Percentiles rank a stretch among this genome's conserved stretches.
Evolutionary conservation across 1,140 invertebrate genomes (phyloP).

Genomic region (Musca vetustissima): DNA sequence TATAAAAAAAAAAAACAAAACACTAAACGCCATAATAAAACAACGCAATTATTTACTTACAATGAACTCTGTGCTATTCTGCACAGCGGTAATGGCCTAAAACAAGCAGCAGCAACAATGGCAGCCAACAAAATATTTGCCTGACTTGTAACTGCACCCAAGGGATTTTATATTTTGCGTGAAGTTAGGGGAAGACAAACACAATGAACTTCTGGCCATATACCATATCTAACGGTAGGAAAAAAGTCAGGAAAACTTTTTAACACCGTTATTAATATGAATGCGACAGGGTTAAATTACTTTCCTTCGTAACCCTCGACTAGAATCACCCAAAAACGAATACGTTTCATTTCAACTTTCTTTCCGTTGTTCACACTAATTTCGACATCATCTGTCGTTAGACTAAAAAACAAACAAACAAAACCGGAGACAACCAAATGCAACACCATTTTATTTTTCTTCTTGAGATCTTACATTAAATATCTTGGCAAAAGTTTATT

Average conservation of each 20-base stretch:
- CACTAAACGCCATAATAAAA: neutral
- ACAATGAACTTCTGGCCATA: neutral
- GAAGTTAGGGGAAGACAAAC: neutral
- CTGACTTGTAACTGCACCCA: constrained; percentile 16
- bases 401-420: neutral
- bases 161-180: neutral
- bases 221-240: neutral
- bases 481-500: constrained; percentile 13
- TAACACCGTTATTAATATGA: constrained; percentile 21
- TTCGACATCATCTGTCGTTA: no score
- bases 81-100: neutral
- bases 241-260: constrained; percentile 12
- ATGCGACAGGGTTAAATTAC: constrained; percentile 15
- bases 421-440: neutral
- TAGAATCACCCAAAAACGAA: no score
- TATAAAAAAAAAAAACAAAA: no score
- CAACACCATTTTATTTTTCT: no score
- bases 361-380: constrained; percentile 9
- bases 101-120: no score
- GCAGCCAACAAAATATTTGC: neutral
- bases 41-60: constrained; percentile 8
- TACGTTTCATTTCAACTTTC: neutral
- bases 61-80: neutral
- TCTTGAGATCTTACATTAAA: constrained; percentile 12
- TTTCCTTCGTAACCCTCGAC: neutral